These are phyloP conservation scores for Nematopogon swammerdamellus DNA, from an alignment of 2,888 invertebrate genomes.

Conservation along the genomic window DNA sequence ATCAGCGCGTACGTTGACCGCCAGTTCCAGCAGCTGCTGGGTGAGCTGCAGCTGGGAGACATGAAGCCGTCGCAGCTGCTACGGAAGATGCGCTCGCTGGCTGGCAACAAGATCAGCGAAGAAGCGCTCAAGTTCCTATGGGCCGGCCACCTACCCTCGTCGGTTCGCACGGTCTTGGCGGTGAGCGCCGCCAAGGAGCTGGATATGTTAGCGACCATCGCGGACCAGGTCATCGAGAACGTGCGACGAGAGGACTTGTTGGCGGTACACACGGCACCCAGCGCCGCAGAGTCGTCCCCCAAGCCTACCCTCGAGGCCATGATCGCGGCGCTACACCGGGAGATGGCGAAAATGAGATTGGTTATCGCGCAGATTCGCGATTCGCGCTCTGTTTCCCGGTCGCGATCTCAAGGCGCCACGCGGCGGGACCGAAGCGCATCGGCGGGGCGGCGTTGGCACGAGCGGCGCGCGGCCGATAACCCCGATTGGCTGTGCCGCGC, in stretches of 20 bases:
- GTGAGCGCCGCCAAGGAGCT: background rate
- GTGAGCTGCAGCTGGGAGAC: constrained; percentile 12
- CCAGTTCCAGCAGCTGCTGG: constrained; percentile 11
- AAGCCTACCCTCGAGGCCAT: background rate
- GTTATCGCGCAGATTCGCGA: too few relatives aligned
- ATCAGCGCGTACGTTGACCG: constrained; percentile 7
- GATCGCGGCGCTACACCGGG: background rate
- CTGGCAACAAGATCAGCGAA: background rate
- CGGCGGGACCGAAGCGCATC: background rate
- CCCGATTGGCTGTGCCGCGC: background rate
- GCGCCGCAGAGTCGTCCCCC: too few relatives aligned
- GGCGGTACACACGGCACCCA: too few relatives aligned
- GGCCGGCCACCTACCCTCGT: constrained; percentile 10
- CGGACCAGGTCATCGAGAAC: constrained; percentile 5
- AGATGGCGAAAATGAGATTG: background rate
- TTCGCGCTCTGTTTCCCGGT: background rate
- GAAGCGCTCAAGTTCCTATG: constrained; percentile 6
- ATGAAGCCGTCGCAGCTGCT: constrained; percentile 12
- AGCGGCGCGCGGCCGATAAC: background rate
- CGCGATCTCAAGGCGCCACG: background rate
- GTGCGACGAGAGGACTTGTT: too few relatives aligned
- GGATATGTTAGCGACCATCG: constrained; percentile 4
- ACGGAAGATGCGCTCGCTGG: constrained; percentile 6
- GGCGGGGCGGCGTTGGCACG: background rate
- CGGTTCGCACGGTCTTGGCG: constrained; percentile 7